Base-by-base conservation (phyloP, 2,113 vertebrate species). In the Pterocles gutturalis region DNA sequence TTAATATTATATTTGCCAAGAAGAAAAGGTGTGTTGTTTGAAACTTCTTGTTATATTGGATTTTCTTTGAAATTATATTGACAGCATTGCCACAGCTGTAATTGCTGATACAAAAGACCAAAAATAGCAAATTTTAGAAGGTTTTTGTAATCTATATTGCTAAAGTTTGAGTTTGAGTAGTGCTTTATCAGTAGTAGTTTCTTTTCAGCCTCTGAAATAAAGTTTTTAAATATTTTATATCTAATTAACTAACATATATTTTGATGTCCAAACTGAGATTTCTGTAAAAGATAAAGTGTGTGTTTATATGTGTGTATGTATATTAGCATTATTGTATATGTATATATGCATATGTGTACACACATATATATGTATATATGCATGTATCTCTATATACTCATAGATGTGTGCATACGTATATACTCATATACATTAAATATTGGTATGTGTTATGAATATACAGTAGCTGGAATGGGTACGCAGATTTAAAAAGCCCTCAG, bases 151-250 rank as follows among this genome's bases (percentile, higher is more conserved):
- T 98, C 98, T 98, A 98, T 98, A 98, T 98, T 98, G 95, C 95
- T 98, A 96, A 97, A 96, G 93, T 95, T 90, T 95, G 92, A 96
- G 95, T 96, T 91, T 92, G 95, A 97, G 93, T 96, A 97, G 98
- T 86, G 96, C 96, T 98, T 98, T 98, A 98, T 96, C 78, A 58
- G 96, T 97, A 95, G 96, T 83, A 96, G 73, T 98, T 98, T 96
- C 96, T 98, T 98, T 98, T 93, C 95, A 96, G 94, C 91, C 92
- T 98, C 98, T 95, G 80, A 98, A 98, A 98, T 96, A 97, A 96
- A 98, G 96, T 98, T 98, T 98, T 98, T 87, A 98, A 98, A 98
- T 97, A 97, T 98, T 98, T 98, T 98, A 98, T 98, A 98, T 97
- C 96, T 96, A 80, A 93, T 87, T 83, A 96, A 92, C 64, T 97